Evolutionary conservation across 2,797 vertebrate species (phyloP).

Genomic region (Hozukius guyotensis): DNA sequence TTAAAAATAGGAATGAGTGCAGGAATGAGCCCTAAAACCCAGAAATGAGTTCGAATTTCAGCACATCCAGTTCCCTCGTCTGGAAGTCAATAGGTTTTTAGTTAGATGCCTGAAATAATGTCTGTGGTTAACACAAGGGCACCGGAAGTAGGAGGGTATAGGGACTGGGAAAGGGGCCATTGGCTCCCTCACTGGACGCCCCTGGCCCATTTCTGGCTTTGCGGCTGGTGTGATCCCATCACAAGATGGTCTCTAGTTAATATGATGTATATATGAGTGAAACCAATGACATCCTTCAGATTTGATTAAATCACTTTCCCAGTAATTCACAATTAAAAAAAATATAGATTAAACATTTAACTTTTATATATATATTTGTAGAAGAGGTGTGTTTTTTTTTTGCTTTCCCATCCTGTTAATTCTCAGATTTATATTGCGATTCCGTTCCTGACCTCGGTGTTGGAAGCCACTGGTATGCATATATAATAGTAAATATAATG

Average conservation of each 20-base stretch:
- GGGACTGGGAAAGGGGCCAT: neutral
- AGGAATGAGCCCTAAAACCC: too few species aligned
- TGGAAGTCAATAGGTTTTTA: too few species aligned
- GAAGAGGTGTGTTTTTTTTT: neutral
- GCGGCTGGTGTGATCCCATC: fast-evolving
- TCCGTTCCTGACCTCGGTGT: neutral
- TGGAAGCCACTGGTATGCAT: neutral
- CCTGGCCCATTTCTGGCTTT: too few species aligned
- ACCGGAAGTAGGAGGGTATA: neutral
- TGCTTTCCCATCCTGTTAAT: neutral
- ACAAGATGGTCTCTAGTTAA: neutral
- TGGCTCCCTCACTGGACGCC: too few species aligned
- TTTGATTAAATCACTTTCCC: neutral
- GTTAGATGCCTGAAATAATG: too few species aligned
- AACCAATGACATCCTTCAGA: neutral
- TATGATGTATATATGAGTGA: neutral
- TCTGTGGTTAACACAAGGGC: too few species aligned
- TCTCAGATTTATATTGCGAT: neutral
- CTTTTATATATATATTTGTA: neutral
- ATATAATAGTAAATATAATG: neutral
- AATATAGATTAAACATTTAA: neutral
- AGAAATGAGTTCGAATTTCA: too few species aligned
- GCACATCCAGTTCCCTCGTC: too few species aligned
- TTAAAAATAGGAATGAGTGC: neutral
- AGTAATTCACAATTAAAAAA: neutral